Conservation (phyloP, 2,113 vertebrate species). For the Pedetes capensis region DNA sequence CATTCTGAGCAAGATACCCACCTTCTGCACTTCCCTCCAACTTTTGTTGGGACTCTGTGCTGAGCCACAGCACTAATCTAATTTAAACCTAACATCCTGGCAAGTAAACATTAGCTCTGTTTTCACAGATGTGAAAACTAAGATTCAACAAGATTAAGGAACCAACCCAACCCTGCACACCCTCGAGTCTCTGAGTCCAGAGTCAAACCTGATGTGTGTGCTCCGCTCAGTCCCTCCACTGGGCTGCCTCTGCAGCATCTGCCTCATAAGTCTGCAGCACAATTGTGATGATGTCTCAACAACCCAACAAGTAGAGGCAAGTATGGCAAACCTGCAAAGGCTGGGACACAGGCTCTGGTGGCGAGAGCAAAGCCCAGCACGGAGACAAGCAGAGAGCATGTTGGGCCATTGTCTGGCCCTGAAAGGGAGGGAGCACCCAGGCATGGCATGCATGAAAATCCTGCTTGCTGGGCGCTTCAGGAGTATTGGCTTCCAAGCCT, state of each 20-base stretch:
- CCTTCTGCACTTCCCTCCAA: background rate
- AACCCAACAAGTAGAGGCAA: background rate
- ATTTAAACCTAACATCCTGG: conserved; percentile 36
- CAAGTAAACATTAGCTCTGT: conserved; percentile 24
- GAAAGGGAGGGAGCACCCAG: background rate
- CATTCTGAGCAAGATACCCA: background rate
- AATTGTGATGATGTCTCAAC: background rate
- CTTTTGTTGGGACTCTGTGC: background rate
- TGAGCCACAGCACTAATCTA: background rate
- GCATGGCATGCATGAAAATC: background rate
- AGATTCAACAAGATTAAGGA: conserved; percentile 7
- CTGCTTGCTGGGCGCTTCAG: background rate
- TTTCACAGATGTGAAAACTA: conserved; percentile 58
- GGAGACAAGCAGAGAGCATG: background rate
- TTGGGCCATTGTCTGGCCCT: background rate
- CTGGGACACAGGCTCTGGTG: background rate
- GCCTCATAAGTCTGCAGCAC: background rate
- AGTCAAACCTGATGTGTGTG: background rate
- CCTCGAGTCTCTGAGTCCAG: background rate
- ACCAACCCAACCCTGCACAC: background rate
- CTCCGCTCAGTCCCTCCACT: background rate
- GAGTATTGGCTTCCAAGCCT: background rate
- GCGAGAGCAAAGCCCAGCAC: background rate
- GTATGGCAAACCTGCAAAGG: background rate
- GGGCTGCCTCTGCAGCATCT: background rate